Evolutionary conservation across 2,888 invertebrate species (phyloP).

Genomic region (Lasioglossum zephyrum): DNA sequence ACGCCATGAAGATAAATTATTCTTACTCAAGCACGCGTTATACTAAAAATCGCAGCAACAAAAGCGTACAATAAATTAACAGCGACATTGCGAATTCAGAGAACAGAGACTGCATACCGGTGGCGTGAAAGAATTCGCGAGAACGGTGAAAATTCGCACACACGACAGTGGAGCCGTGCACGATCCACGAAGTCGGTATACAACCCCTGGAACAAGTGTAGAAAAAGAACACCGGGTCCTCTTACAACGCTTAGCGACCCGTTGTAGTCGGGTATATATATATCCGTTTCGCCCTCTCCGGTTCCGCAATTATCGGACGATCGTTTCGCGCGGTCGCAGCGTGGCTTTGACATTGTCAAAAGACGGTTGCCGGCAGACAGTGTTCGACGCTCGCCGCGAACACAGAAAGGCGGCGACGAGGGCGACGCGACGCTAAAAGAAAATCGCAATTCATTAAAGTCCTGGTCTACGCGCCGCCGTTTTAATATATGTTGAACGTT

Average conservation of each 20-base stretch:
- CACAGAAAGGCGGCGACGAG: constrained; percentile 18
- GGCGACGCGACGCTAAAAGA: constrained; percentile 61
- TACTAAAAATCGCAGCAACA: neutral
- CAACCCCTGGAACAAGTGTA: neutral
- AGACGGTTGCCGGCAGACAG: constrained; percentile 25
- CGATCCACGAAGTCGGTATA: neutral
- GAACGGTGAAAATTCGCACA: neutral
- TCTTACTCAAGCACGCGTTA: neutral
- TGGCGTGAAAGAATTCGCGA: neutral
- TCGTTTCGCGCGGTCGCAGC: constrained; percentile 46
- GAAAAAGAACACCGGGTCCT: neutral
- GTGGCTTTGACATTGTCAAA: constrained; percentile 63
- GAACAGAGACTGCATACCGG: neutral
- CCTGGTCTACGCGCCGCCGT: constrained; percentile 69
- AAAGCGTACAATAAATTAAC: neutral
- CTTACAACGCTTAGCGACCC: neutral
- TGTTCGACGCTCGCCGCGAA: neutral
- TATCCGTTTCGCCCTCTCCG: neutral
- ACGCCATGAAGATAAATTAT: neutral
- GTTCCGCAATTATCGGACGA: constrained; percentile 56
- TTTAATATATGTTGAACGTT: constrained; percentile 82
- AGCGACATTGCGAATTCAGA: neutral
- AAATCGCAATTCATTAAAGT: constrained; percentile 80
- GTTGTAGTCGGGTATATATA: neutral
- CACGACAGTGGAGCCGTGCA: neutral